Conservation (phyloP, 2,888 invertebrate genomes). For the Eupithecia tripunctaria region DNA sequence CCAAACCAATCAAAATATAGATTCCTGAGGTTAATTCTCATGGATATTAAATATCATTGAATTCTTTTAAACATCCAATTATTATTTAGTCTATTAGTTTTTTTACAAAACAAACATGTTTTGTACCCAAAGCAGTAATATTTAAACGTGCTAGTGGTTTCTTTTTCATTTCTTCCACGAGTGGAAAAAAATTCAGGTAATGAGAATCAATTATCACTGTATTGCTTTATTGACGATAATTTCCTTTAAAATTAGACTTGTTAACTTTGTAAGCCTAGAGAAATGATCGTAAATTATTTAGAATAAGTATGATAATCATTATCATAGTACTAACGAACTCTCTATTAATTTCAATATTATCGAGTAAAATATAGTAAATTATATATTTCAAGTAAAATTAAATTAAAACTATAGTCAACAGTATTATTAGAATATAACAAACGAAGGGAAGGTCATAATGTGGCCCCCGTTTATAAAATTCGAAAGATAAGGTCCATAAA, state of each 20-base stretch:
- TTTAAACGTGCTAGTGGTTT: not conserved
- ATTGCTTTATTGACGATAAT: not conserved
- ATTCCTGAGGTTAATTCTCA: not conserved
- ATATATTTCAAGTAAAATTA: not conserved
- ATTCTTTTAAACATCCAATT: not conserved
- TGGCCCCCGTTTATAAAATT: too few species aligned
- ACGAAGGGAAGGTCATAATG: too few species aligned
- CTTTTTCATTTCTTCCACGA: not conserved
- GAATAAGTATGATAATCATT: not conserved
- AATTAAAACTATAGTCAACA: not conserved
- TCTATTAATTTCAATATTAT: not conserved
- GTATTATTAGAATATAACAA: not conserved
- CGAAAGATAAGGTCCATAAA: too few species aligned
- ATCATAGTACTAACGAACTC: not conserved
- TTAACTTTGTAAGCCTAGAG: not conserved
- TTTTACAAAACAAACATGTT: too few species aligned
- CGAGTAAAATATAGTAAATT: not conserved
- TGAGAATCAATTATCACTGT: not conserved
- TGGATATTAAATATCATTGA: too few species aligned
- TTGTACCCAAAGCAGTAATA: too few species aligned
- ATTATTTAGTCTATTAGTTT: too few species aligned
- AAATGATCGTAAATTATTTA: not conserved
- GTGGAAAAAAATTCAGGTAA: not conserved
- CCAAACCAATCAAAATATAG: not conserved
- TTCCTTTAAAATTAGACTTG: not conserved